A percentile compares a stretch with the other conserved stretches of the same genome.
Conservation (phyloP, 2,797 vertebrate genomes). For the Antrozous pallidus region DNA sequence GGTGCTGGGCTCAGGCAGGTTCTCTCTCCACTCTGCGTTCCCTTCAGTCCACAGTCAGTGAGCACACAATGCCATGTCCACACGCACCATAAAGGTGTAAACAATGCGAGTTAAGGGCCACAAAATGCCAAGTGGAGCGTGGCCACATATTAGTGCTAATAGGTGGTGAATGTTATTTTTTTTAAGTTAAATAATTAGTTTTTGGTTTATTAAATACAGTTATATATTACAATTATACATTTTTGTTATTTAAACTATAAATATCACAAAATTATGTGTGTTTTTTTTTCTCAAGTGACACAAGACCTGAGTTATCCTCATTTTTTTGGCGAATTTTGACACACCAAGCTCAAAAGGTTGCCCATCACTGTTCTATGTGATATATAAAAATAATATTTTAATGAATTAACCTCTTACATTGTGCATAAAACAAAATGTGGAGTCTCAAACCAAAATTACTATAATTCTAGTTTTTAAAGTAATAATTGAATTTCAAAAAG, state of each 20-base stretch:
- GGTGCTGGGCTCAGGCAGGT: not conserved
- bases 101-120: rapidly evolving
- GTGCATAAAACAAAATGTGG: not conserved
- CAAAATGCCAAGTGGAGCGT: not conserved
- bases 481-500: not conserved
- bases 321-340: too few species aligned
- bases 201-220: too few species aligned
- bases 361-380: too few species aligned
- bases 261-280: too few species aligned
- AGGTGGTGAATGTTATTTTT: rapidly evolving
- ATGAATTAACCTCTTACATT: not conserved
- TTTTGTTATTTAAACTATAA: too few species aligned
- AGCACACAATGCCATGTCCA: rapidly evolving
- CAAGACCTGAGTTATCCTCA: too few species aligned
- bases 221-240: too few species aligned
- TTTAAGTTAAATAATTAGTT: too few species aligned
- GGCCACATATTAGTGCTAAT: rapidly evolving
- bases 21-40: rapidly evolving
- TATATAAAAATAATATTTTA: not conserved
- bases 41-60: not conserved
- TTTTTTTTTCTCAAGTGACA: too few species aligned
- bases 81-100: not conserved
- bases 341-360: too few species aligned
- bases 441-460: not conserved
- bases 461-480: not conserved